Conservation (phyloP, 2,113 vertebrate genomes). For the Leptobrachium leishanense region DNA sequence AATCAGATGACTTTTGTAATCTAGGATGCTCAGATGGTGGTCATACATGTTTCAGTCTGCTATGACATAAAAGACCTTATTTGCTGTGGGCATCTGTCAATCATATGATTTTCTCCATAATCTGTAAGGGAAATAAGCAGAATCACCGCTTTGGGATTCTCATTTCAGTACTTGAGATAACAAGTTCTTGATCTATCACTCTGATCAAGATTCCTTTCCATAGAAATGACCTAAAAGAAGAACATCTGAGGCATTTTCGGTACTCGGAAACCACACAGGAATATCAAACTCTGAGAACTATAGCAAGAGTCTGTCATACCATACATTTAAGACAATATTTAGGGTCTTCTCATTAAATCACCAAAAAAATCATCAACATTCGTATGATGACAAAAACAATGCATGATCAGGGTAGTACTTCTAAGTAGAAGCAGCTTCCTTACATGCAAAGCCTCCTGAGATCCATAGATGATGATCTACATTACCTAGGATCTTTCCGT, state of each 20-base stretch:
- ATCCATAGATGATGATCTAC: no score
- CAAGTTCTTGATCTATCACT: constrained; percentile 33
- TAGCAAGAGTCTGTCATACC: neutral
- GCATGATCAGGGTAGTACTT: no score
- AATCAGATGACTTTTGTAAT: constrained; percentile 6
- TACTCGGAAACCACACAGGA: neutral
- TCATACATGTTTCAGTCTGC: constrained; percentile 14
- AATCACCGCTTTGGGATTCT: neutral
- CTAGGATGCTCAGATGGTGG: constrained; percentile 17
- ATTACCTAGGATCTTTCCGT: no score
- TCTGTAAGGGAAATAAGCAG: neutral
- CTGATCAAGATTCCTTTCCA: constrained; percentile 31
- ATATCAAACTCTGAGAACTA: constrained; percentile 4
- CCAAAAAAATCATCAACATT: no score
- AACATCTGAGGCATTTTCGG: neutral
- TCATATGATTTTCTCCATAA: constrained; percentile 4
- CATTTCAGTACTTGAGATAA: fast-evolving
- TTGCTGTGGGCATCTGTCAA: constrained; percentile 42
- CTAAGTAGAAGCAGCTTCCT: no score
- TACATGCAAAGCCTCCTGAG: no score
- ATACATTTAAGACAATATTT: neutral
- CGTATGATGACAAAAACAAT: no score
- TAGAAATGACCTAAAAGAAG: neutral
- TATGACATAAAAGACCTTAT: constrained; percentile 35
- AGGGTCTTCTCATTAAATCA: neutral